phyloP scores from a whole-genome alignment of 2,888 invertebrate genomes.

The Pristionchus entomophagus region DNA sequence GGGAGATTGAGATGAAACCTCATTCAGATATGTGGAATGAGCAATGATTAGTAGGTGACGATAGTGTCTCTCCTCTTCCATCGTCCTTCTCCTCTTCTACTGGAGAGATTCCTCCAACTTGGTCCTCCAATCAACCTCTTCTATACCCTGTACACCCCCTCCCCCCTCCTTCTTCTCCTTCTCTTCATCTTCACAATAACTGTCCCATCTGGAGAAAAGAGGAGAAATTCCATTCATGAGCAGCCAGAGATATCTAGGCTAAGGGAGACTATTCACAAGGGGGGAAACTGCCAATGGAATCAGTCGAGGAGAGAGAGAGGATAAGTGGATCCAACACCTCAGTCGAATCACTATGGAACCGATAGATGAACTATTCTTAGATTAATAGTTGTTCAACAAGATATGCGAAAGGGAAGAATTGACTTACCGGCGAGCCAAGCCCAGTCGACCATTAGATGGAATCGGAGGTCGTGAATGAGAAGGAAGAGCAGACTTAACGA shows the following conservation, averaged over 20 bases:
- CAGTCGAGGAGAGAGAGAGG: neutral
- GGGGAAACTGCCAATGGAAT: neutral
- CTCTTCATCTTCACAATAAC: conserved; percentile 24
- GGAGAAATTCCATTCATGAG: neutral
- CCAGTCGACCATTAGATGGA: conserved; percentile 41
- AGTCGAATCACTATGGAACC: neutral
- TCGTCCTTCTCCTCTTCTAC: neutral
- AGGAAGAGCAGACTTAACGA: conserved; percentile 29
- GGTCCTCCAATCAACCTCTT: conserved; percentile 7
- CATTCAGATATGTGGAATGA: neutral
- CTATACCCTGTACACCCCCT: neutral
- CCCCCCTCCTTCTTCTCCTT: neutral
- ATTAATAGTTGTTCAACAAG: neutral
- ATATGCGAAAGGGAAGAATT: neutral
- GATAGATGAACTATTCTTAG: neutral
- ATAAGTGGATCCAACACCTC: neutral
- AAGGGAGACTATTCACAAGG: neutral
- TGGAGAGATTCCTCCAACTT: too few relatives aligned
- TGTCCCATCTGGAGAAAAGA: neutral
- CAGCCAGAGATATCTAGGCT: neutral
- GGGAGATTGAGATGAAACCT: conserved; percentile 1
- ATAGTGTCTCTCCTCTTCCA: neutral
- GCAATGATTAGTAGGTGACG: neutral
- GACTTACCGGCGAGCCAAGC: conserved; percentile 4
- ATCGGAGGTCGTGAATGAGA: conserved; percentile 3